Evolutionary conservation across 2,888 invertebrate species (phyloP).

Genomic region (Liposcelis brunnea): DNA sequence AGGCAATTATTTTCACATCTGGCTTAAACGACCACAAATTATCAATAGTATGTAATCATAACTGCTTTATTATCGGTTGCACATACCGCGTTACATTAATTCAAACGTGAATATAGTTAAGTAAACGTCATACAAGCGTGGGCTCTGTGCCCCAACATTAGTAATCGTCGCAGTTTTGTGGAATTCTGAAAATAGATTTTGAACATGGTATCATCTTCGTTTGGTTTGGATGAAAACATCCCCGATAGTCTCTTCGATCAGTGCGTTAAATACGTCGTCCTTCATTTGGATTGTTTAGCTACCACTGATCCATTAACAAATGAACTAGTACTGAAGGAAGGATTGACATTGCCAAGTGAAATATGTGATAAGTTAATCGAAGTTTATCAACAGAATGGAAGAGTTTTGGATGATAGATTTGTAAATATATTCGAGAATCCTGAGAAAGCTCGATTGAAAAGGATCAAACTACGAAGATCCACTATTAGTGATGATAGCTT

Average conservation of each 20-base stretch:
- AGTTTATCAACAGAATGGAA: slow-evolving; percentile 33
- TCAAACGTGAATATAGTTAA: too few species aligned
- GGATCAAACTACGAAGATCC: slow-evolving; percentile 51
- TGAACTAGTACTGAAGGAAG: slow-evolving; percentile 37
- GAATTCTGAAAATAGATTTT: too few species aligned
- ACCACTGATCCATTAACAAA: slow-evolving; percentile 27
- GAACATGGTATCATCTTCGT: too few species aligned
- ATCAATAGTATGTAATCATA: too few species aligned
- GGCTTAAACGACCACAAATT: too few species aligned
- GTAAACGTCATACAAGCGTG: too few species aligned
- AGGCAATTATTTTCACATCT: too few species aligned
- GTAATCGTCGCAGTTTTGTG: too few species aligned
- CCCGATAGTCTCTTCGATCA: slow-evolving; percentile 46
- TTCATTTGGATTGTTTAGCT: slow-evolving; percentile 43
- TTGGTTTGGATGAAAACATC: slow-evolving; percentile 14
- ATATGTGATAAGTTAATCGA: slow-evolving; percentile 51
- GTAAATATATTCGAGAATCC: slow-evolving; percentile 52
- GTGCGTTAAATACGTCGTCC: slow-evolving; percentile 42
- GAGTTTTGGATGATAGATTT: slow-evolving; percentile 45
- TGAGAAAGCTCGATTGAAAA: slow-evolving; percentile 45
- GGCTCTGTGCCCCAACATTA: too few species aligned
- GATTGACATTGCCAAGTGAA: slow-evolving; percentile 47
- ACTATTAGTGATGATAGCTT: slow-evolving; percentile 54
- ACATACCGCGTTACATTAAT: too few species aligned
- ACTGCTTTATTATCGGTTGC: too few species aligned